A percentile compares a stretch with the other conserved stretches of the same genome.
Conservation (phyloP, 35 echinoderm and acorn worm genomes). For the Heliocidaris tuberculata region DNA sequence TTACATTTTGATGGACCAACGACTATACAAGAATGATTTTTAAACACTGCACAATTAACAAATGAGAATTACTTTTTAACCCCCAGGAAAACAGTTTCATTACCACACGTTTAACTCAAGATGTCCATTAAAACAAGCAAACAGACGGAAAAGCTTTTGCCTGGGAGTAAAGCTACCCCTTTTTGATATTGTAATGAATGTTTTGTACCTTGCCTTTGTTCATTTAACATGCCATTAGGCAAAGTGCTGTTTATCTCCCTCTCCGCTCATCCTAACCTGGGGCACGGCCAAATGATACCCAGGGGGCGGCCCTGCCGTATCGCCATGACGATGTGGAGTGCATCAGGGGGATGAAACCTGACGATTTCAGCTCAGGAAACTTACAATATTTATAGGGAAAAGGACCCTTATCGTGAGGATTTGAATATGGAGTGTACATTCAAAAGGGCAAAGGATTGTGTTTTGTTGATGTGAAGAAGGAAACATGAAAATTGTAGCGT, state of each 20-base stretch:
- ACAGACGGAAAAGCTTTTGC: background rate
- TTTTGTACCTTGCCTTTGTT: background rate
- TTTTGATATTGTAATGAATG: conserved; percentile 4
- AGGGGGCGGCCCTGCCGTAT: background rate
- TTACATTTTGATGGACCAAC: no score
- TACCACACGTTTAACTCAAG: background rate
- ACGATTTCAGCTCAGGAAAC: background rate
- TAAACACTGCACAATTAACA: background rate
- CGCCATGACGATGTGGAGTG: background rate
- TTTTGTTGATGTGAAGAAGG: background rate
- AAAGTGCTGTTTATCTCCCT: conserved; percentile 16
- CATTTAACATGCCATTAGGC: conserved; percentile 4
- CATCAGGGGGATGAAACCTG: background rate
- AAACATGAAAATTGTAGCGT: background rate
- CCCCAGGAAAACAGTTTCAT: background rate
- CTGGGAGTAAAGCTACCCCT: background rate
- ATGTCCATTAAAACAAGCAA: no score
- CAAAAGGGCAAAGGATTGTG: background rate
- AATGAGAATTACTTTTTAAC: background rate
- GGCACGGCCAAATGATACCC: background rate
- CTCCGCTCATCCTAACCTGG: background rate
- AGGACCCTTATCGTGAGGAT: background rate
- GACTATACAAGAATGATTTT: no score
- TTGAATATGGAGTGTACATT: background rate
- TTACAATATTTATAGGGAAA: background rate